Evolutionary conservation across 2,113 vertebrate genomes (phyloP), one percentile per base, ranked within the genome.

Genomic region (Numenius arquata): DNA sequence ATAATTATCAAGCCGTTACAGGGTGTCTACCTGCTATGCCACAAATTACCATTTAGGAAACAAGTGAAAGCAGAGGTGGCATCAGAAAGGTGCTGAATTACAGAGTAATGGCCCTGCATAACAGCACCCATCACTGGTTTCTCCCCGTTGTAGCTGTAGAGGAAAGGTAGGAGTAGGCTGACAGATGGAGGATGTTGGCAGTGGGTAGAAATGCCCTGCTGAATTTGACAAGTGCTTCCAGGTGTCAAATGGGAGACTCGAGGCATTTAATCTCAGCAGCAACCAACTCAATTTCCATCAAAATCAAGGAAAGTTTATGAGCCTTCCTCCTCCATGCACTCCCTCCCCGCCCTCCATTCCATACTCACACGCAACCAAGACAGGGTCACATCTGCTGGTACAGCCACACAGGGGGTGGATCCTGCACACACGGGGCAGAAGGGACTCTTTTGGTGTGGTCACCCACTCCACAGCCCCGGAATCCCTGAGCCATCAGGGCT

Each of bases 291-390:
- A 6, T 38, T 74, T 47, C 82, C 61, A 70, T 38, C 38, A 34
- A 59, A 63, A 63, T n/a, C 43, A 23, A 65, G n/a, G 55, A 12
- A 58, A 53, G 29, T 19, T 56, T 30, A 13, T 23, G 45, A 85
- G 10, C 17, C 23, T 63, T 74, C 38, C 62, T 63, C 25, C 41
- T 67, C 16, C 12, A 2, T 1, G 4, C 6, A 2, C 23, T 48
- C 45, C n/a, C n/a, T 41, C 38, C 18, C 40, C n/a, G 9, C 30
- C 36, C 77, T 40, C 40, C 0, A 0, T 12, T 45, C 34, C 29
- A 7, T 9, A 2, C 27, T 11, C 17, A 8, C 3, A 12, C n/a
- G 50, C 19, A 58, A 21, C 68, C 2, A 2, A 87, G 40, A 53
- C 36, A 34, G 41, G 32, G 47, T 50, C 47, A 20, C 26, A 62